Evolutionary conservation across 2,888 invertebrate genomes (phyloP).

Genomic region (Orgyia antiqua): DNA sequence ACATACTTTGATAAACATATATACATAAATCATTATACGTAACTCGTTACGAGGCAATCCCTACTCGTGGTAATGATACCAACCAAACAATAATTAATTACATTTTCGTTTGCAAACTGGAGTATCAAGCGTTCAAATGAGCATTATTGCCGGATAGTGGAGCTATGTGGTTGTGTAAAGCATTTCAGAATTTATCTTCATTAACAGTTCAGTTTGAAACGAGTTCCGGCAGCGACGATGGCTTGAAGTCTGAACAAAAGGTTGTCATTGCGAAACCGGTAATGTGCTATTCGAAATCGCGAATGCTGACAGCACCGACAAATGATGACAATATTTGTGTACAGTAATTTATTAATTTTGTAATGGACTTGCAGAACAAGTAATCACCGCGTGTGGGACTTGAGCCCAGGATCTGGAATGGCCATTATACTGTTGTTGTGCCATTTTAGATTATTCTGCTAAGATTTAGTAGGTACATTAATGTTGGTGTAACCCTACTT

Average conservation of each 20-base stretch:
- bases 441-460: too few species aligned
- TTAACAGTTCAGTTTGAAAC: slow-evolving; percentile 53
- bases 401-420: too few species aligned
- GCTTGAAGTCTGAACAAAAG: slow-evolving; percentile 50
- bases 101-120: slow-evolving; percentile 48
- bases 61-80: slow-evolving; percentile 45
- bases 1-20: slow-evolving; percentile 13
- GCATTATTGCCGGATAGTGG: slow-evolving; percentile 45
- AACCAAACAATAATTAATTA: slow-evolving; percentile 49
- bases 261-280: slow-evolving; percentile 52
- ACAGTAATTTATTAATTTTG: too few species aligned
- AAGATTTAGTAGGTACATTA: too few species aligned
- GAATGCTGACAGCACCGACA: slow-evolving; percentile 29
- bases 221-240: slow-evolving; percentile 42
- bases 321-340: too few species aligned
- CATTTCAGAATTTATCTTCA: slow-evolving; percentile 51
- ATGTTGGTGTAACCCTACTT: too few species aligned
- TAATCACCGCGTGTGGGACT: too few species aligned
- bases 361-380: too few species aligned
- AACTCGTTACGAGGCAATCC: too few species aligned
- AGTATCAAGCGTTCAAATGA: slow-evolving; percentile 39
- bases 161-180: slow-evolving; percentile 30
- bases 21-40: slow-evolving; percentile 27
- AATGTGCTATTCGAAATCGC: slow-evolving; percentile 57
- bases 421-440: too few species aligned